Conservation (phyloP, 1,140 invertebrate species). For the Drosophila biarmipes region DNA sequence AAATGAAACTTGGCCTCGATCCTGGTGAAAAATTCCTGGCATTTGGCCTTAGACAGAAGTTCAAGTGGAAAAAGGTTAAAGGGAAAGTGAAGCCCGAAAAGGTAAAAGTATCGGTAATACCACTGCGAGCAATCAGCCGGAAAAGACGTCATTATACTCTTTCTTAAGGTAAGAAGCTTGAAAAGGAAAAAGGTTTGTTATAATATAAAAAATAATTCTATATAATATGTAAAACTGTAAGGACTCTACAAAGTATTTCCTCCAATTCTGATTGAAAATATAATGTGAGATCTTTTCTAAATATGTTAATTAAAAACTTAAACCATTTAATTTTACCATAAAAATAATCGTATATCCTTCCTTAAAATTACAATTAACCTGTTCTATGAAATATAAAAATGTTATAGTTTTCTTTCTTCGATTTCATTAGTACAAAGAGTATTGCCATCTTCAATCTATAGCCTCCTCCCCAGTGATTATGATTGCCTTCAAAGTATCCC, state of each 20-base stretch:
- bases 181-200: not conserved
- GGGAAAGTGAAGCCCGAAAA: conserved; percentile 37
- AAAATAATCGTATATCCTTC: no score
- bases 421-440: not conserved
- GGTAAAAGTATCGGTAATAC: conserved; percentile 29
- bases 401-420: no score
- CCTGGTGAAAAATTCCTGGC: conserved; percentile 27
- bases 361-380: no score
- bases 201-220: no score
- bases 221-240: no score
- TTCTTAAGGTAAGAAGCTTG: not conserved
- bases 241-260: no score
- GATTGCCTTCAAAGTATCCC: conserved; percentile 52
- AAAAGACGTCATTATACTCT: conserved; percentile 38
- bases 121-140: conserved; percentile 56
- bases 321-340: no score
- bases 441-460: not conserved
- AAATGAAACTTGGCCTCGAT: conserved; percentile 59
- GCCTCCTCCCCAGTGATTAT: not conserved
- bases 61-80: conserved; percentile 44
- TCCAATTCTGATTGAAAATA: no score
- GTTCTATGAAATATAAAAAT: no score
- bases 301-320: no score
- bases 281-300: no score
- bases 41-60: conserved; percentile 40